A percentile compares a stretch with the other conserved stretches of the same genome.
These are phyloP conservation scores for Drosophila chauvacae DNA, from an alignment of 1,140 invertebrate genomes.

Conservation along the genomic window DNA sequence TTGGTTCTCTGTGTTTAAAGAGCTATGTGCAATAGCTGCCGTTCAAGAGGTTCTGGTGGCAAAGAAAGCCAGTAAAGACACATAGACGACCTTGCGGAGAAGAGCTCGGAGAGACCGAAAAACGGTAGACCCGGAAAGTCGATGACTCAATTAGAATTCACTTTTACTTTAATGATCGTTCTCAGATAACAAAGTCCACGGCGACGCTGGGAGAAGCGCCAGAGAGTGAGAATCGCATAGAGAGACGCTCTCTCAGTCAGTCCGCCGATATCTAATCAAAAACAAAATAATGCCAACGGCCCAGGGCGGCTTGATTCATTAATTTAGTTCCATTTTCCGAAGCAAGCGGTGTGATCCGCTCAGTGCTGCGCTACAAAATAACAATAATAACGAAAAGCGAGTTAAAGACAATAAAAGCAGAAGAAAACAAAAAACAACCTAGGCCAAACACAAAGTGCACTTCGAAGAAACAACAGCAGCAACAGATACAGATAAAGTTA, in stretches of 20 bases:
- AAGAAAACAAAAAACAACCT: slow-evolving; percentile 1
- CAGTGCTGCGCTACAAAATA: slow-evolving; percentile 20
- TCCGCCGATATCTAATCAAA: slow-evolving; percentile 74
- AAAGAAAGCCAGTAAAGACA: slow-evolving; percentile 24
- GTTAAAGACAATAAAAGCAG: background rate
- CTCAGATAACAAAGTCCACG: slow-evolving; percentile 31
- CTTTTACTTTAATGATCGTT: slow-evolving; percentile 52
- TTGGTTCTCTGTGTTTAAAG: background rate
- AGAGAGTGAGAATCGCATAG: slow-evolving; percentile 13
- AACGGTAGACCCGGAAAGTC: slow-evolving; percentile 16
- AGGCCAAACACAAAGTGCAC: slow-evolving; percentile 25
- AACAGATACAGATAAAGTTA: slow-evolving; percentile 21
- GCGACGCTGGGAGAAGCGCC: background rate
- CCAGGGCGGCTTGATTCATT: slow-evolving; percentile 70
- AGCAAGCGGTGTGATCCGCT: slow-evolving; percentile 20
- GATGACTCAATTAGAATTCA: slow-evolving; percentile 71
- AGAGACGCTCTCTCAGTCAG: slow-evolving; percentile 5
- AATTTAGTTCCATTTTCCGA: slow-evolving; percentile 52
- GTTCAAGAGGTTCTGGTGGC: slow-evolving; percentile 7
- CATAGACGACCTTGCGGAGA: slow-evolving; percentile 52
- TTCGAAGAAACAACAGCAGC: background rate
- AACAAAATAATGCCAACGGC: slow-evolving; percentile 66
- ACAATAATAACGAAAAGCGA: slow-evolving; percentile 21
- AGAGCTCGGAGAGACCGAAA: slow-evolving; percentile 9
- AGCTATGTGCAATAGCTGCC: slow-evolving; percentile 4